Base-by-base conservation (phyloP, 2,797 vertebrate species). In the Coccyzus lansbergi region DNA sequence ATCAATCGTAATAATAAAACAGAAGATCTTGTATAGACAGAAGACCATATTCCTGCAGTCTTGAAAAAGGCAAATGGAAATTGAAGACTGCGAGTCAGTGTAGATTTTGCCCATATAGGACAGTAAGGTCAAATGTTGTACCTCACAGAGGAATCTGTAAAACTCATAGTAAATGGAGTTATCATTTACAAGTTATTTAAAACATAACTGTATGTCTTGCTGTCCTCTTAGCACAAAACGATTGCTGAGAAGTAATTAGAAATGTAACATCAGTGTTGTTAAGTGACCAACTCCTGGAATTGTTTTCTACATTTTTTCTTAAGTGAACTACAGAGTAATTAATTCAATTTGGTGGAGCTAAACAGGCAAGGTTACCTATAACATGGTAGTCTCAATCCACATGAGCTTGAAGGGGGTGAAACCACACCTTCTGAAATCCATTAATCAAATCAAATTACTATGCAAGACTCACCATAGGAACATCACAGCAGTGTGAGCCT, bases 381-480 rank as follows among this genome's bases (percentile, higher is more conserved):
- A 96, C 83, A 78, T 22, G 80, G 88, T 94, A 86, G 76, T 95
- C 96, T 97, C 94, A 96, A 97, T 97, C 95, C 95, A 95, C 83
- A 93, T 74, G 88, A 92, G 92, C 82, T 92, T 92, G 94, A 95
- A 86, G 58, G 72, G 90, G 86, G 86, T n/a, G 78, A 62, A 90
- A 97, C 85, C 92, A 85, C 40, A 91, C 82, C 94, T 90, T 97
- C 93, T 95, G 93, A 97, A 96, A 97, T 92, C 91, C 86, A 95
- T 97, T 94, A 94, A 97, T 97, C 96, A 95, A 95, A 96, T 92
- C 95, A 95, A 93, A 97, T 97, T 96, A 95, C 85, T 51, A 67
- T 40, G 85, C 83, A 86, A 63, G 71, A 62, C 85, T 96, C 90
- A 90, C 92, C 65, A 78, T 49, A 95, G 92, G 94, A 96, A 92